Evolutionary conservation across 2,113 vertebrate species (phyloP).

Genomic region (Mustelus asterias): DNA sequence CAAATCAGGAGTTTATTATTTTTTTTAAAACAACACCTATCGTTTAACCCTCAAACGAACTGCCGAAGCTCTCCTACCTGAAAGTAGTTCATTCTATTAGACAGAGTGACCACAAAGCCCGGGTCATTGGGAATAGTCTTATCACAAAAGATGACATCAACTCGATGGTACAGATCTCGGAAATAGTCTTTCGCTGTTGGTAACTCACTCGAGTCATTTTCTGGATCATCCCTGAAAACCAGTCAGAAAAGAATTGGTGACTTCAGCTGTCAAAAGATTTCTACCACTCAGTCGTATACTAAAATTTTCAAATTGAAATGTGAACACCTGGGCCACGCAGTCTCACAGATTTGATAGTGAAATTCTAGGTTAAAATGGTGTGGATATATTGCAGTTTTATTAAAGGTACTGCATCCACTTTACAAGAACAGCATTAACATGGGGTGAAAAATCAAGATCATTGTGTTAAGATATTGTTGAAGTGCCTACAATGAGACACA

Average conservation of each 20-base stretch:
- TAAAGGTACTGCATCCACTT: background rate
- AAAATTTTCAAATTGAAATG: background rate
- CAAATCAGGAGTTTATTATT: background rate
- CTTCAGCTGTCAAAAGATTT: background rate
- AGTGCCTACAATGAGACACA: background rate
- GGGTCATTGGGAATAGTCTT: conserved; percentile 98
- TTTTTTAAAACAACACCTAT: background rate
- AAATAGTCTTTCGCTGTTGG: conserved; percentile 98
- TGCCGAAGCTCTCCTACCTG: conserved; percentile 60
- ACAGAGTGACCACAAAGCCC: conserved; percentile 94
- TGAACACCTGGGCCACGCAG: background rate
- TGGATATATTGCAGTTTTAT: background rate
- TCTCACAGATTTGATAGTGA: background rate
- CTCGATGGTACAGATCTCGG: conserved; percentile 91
- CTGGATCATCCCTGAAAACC: conserved; percentile 80
- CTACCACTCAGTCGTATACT: background rate
- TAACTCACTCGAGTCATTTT: conserved; percentile 91
- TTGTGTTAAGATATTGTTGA: background rate
- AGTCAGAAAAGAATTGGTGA: conserved; percentile 41
- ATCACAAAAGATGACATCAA: conserved; percentile 98
- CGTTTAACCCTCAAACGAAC: background rate
- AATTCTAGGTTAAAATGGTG: background rate
- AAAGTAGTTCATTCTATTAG: conserved; percentile 99
- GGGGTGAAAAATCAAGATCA: background rate
- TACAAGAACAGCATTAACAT: background rate